Conservation (phyloP, 2,797 vertebrate species). For the Emys orbicularis region DNA sequence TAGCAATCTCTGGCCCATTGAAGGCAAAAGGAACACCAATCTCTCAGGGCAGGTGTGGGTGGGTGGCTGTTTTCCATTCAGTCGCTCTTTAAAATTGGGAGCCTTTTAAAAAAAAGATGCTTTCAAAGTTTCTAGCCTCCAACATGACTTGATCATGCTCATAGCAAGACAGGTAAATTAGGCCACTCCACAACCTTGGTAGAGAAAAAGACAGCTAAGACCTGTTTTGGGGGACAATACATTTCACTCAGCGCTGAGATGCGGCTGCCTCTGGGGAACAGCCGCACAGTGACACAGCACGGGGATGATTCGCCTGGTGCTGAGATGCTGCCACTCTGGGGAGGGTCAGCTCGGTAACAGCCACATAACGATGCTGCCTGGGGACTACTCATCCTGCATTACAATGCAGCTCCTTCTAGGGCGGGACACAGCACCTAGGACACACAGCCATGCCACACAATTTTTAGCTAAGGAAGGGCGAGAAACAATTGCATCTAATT, state of each 20-base stretch:
- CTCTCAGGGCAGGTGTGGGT: not conserved
- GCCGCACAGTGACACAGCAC: not conserved
- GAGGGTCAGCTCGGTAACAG: no score
- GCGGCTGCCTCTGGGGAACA: not conserved
- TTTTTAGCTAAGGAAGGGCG: not conserved
- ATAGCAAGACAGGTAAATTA: not conserved
- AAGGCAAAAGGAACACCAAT: not conserved
- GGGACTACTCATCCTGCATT: no score
- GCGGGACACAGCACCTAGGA: not conserved
- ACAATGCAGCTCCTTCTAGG: not conserved
- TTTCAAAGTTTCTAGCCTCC: not conserved
- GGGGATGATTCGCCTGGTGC: no score
- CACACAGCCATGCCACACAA: no score
- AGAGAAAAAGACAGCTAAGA: not conserved
- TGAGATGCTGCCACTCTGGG: no score
- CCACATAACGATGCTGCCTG: no score
- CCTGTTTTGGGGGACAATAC: not conserved
- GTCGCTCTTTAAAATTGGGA: not conserved
- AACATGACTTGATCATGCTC: not conserved
- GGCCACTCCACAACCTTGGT: not conserved
- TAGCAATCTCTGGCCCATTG: no score
- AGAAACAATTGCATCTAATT: not conserved
- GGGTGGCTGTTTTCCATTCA: not conserved
- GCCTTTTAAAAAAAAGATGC: not conserved
- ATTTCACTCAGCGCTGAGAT: not conserved